These are phyloP conservation scores for Temnopleurus reevesii DNA, from an alignment of 53 echinoderm and acorn worm species.

Conservation along the genomic window DNA sequence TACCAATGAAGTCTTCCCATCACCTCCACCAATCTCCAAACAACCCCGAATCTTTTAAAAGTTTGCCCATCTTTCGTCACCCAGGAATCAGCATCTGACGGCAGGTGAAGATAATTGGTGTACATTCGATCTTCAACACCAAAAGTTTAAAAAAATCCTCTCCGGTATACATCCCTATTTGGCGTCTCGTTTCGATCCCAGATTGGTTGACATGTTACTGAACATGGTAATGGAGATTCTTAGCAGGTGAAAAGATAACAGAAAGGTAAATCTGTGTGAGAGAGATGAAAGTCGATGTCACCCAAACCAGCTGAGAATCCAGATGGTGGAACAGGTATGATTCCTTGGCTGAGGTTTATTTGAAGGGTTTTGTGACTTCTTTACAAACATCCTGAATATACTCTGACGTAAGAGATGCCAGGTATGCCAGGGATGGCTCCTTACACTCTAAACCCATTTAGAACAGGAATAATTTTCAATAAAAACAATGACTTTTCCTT, in stretches of 20 bases:
- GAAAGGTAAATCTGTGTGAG: background rate
- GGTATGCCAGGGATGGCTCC: too few relatives aligned
- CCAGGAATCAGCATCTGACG: constrained; percentile 30
- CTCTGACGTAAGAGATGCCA: too few relatives aligned
- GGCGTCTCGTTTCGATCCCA: constrained; percentile 29
- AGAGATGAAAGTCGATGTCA: constrained; percentile 7
- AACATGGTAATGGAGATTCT: constrained; percentile 42
- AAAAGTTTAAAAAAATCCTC: constrained; percentile 7
- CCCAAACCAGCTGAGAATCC: background rate
- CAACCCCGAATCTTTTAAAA: constrained; percentile 21
- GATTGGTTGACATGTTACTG: background rate
- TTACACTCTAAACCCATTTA: too few relatives aligned
- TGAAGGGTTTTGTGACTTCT: too few relatives aligned
- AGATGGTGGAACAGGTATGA: background rate
- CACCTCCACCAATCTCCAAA: background rate
- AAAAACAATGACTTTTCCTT: too few relatives aligned
- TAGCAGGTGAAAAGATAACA: constrained; percentile 52
- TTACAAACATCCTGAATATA: too few relatives aligned
- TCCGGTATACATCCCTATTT: constrained; percentile 20
- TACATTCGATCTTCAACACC: background rate
- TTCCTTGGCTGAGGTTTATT: too few relatives aligned
- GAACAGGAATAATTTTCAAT: too few relatives aligned
- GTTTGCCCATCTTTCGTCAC: constrained; percentile 8
- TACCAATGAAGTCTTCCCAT: constrained; percentile 11
- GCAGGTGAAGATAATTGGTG: constrained; percentile 34